These are phyloP conservation scores for Noctua janthe DNA, from an alignment of 2,888 invertebrate genomes.

Conservation along the genomic window DNA sequence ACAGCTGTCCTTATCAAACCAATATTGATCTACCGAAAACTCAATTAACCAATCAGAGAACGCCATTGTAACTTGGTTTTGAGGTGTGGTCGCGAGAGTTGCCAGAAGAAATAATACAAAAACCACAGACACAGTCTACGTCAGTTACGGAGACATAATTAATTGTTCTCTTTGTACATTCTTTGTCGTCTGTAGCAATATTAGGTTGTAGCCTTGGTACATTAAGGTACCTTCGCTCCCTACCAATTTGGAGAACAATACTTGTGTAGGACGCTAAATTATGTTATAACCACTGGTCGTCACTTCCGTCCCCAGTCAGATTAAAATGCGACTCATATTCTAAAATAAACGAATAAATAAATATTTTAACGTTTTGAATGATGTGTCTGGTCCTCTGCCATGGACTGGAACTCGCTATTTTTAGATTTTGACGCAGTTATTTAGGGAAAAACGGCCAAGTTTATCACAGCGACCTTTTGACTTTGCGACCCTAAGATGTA, in stretches of 20 bases:
- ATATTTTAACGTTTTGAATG: constrained; percentile 24
- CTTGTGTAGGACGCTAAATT: constrained; percentile 57
- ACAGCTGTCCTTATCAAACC: not conserved
- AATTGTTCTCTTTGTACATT: constrained; percentile 46
- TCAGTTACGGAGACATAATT: constrained; percentile 27
- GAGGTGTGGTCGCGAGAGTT: constrained; percentile 14
- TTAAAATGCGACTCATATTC: constrained; percentile 20
- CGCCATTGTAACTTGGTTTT: not conserved
- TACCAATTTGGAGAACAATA: constrained; percentile 64
- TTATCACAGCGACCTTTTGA: constrained; percentile 27
- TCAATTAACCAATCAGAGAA: constrained; percentile 30
- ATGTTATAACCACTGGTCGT: constrained; percentile 35
- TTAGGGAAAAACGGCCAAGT: not conserved
- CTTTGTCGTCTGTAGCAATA: constrained; percentile 46
- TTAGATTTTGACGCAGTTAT: constrained; percentile 22
- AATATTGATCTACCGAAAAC: not conserved
- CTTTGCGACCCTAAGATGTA: constrained; percentile 22
- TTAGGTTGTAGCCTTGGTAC: constrained; percentile 28
- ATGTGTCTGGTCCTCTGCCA: constrained; percentile 10
- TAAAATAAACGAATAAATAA: constrained; percentile 39
- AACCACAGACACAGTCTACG: constrained; percentile 4
- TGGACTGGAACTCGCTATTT: constrained; percentile 31
- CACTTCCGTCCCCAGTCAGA: constrained; percentile 52
- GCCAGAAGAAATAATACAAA: constrained; percentile 28
- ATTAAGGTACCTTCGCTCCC: constrained; percentile 24